Base-by-base conservation (phyloP, 1,140 invertebrate species). In the Dolichoris vasculosae region DNA sequence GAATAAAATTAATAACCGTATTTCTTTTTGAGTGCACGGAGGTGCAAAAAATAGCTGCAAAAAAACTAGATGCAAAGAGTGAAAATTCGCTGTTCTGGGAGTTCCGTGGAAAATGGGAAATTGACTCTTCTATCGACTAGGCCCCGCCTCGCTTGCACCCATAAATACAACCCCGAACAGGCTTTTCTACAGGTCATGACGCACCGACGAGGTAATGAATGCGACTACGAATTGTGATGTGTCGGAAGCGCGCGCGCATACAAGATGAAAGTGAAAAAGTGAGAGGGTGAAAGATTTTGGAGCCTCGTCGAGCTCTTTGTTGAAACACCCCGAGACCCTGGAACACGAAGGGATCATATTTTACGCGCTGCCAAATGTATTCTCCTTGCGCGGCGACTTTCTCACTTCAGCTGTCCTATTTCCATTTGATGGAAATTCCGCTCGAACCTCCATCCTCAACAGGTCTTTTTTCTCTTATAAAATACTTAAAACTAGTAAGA, bases 61-160 rank as follows among this genome's bases (percentile, higher is more conserved):
- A 64, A 64, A 64, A 64, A 11, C 2, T 4, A 6, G 11, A 35
- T n/a, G 46, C 51, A 26, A 59, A 59, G 26, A 26, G 55, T 59
- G 55, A 26, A 59, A 59, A 59, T 59, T 59, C 23, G 20, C 55
- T 30, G 20, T 48, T 51, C 6, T 17, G 17, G 32, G 20, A 23
- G 35, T 38, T 80, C 35, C 59, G 1, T 43, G 38, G 40, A 80
- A 80, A 80, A 80, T 80, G 26, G 11, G 32, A 82, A 82, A 82
- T 71, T 71, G 64, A 32, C 64, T 81, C 15, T 32, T 67, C 35
- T 43, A 48, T 43, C 30, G 26, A 64, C 43, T 48, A n/a, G 63
- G 2, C 3, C n/a, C 30, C 63, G 63, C 63, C 63, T 30, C 30
- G 1, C 11, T 30, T 26, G 55, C 67, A 11, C 38, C 38, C 69